Percentiles rank a stretch among this genome's conserved stretches.
Evolutionary conservation across 2,113 vertebrate species (phyloP).

Genomic region (Morone chrysops): DNA sequence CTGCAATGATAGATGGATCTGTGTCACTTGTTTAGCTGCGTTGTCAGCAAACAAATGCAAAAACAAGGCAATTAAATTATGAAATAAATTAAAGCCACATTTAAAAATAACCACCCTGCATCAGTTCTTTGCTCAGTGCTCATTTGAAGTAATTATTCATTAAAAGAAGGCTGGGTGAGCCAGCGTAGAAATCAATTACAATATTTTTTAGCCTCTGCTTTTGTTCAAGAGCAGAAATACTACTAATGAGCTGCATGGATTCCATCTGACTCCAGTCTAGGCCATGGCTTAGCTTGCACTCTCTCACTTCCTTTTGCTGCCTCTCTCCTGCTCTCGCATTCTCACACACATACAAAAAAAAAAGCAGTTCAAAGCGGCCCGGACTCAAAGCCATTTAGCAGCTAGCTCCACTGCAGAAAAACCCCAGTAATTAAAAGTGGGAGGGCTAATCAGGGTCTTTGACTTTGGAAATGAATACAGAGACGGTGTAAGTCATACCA

Average conservation of each 20-base stretch:
- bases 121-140: conserved; percentile 43
- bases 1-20: conserved; percentile 31
- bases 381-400: conserved; percentile 47
- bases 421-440: conserved; percentile 44
- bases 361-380: conserved; percentile 47
- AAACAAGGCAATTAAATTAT: conserved; percentile 30
- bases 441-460: conserved; percentile 49
- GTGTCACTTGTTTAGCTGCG: conserved; percentile 30
- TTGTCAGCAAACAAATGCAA: neutral
- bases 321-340: conserved; percentile 9
- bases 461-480: conserved; percentile 53
- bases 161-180: conserved; percentile 51
- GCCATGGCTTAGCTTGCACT: conserved; percentile 39
- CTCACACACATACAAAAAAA: neutral
- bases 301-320: conserved; percentile 10
- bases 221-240: conserved; percentile 64
- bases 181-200: conserved; percentile 63
- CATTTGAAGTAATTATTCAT: conserved; percentile 71
- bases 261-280: conserved; percentile 46
- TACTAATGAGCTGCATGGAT: conserved; percentile 69
- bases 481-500: conserved; percentile 20
- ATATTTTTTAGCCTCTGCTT: conserved; percentile 54
- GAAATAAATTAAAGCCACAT: conserved; percentile 30
- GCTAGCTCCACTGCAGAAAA: conserved; percentile 18
- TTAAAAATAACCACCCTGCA: conserved; percentile 42